phyloP scores from a whole-genome alignment of 2,113 vertebrate genomes.

The Emydura subglobosa region DNA sequence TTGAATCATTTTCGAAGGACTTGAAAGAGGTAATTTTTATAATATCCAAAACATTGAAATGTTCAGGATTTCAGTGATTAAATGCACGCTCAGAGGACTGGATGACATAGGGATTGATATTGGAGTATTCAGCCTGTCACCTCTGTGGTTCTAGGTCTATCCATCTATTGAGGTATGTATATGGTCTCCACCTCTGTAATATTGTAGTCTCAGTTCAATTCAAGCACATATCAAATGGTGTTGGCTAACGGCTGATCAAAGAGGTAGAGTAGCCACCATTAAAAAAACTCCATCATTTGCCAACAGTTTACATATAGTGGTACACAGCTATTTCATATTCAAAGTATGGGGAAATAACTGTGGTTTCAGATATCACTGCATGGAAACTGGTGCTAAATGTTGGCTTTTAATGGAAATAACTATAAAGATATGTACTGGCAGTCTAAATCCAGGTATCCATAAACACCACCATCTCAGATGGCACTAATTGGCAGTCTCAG shows the following conservation, averaged over 20 bases:
- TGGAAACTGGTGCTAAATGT: background rate
- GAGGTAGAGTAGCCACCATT: conserved; percentile 33
- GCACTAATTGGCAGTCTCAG: background rate
- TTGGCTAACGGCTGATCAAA: conserved; percentile 31
- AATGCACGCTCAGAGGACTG: conserved; percentile 56
- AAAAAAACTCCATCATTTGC: conserved; percentile 47
- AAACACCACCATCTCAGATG: background rate
- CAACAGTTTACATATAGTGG: background rate
- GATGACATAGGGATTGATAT: conserved; percentile 28
- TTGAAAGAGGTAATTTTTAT: conserved; percentile 73
- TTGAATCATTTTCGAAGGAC: conserved; percentile 50
- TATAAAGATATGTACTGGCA: background rate
- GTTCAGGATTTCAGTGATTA: conserved; percentile 67
- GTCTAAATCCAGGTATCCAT: background rate
- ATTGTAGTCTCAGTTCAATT: conserved; percentile 38
- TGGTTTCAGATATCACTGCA: background rate
- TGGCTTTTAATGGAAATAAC: background rate
- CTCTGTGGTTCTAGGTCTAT: conserved; percentile 12
- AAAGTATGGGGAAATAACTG: background rate
- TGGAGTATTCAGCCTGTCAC: conserved; percentile 49
- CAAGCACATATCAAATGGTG: conserved; percentile 52
- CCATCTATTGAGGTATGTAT: conserved; percentile 25
- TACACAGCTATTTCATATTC: background rate
- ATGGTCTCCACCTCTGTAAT: background rate
- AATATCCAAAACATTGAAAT: conserved; percentile 50